Conservation (phyloP, 2,113 vertebrate genomes). For the Myotis brandtii region DNA sequence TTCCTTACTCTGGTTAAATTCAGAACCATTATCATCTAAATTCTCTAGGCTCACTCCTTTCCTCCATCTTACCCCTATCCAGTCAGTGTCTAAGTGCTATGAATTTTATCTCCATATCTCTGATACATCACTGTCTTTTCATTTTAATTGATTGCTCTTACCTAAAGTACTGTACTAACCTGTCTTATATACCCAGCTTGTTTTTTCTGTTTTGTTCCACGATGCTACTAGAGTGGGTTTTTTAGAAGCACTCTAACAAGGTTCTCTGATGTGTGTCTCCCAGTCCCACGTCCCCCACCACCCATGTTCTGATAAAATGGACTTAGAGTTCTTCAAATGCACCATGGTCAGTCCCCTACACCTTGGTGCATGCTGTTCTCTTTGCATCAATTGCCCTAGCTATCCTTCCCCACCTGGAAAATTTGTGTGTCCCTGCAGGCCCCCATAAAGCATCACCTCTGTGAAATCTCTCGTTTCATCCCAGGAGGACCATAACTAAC, state of each 20-base stretch:
- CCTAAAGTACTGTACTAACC: background rate
- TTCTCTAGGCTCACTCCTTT: background rate
- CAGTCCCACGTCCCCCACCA: background rate
- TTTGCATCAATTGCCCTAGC: background rate
- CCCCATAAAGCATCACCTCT: background rate
- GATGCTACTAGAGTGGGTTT: background rate
- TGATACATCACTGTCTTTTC: background rate
- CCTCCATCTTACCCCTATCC: background rate
- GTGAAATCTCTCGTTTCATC: background rate
- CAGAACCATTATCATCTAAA: background rate
- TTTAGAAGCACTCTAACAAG: background rate
- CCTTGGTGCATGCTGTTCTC: background rate
- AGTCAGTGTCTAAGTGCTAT: background rate
- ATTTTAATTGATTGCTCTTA: background rate
- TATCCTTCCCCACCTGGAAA: background rate
- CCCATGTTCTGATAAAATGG: background rate
- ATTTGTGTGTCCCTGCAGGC: background rate
- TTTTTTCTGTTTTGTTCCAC: background rate
- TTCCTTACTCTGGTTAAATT: constrained; percentile 54
- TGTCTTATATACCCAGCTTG: background rate
- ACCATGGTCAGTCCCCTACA: background rate
- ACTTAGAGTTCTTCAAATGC: background rate
- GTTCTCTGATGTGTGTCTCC: background rate
- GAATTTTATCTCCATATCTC: background rate
- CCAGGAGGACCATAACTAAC: background rate